Conservation (phyloP, 1,140 invertebrate species). For the Periplaneta americana region DNA sequence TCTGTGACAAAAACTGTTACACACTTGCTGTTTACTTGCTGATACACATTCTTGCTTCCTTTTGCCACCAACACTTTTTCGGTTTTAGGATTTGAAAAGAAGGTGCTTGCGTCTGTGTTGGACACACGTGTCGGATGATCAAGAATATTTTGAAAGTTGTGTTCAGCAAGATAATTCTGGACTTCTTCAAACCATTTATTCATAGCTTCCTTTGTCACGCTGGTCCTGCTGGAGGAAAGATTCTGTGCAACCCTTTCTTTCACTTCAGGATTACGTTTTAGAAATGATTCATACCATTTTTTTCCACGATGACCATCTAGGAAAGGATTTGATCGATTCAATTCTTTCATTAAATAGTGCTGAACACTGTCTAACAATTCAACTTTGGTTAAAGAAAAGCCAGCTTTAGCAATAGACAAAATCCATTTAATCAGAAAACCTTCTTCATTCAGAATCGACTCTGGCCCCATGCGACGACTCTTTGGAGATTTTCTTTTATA, state of each 20-base stretch:
- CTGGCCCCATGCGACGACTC: too few relatives aligned
- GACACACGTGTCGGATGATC: constrained; percentile 3
- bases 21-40: constrained; percentile 19
- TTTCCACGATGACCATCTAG: constrained; percentile 15
- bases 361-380: too few relatives aligned
- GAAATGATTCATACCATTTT: constrained; percentile 19
- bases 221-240: constrained; percentile 12
- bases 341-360: constrained; percentile 12
- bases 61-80: neutral
- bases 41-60: too few relatives aligned
- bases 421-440: too few relatives aligned
- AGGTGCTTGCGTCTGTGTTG: constrained; percentile 9
- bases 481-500: too few relatives aligned
- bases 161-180: too few relatives aligned
- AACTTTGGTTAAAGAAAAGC: too few relatives aligned
- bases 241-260: constrained; percentile 15
- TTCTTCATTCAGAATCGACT: too few relatives aligned
- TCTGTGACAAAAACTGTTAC: constrained; percentile 28
- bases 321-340: constrained; percentile 16
- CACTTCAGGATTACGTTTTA: too few relatives aligned
- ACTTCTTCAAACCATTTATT: too few relatives aligned
- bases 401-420: too few relatives aligned
- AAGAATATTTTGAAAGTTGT: neutral
- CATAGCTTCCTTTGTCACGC: neutral
- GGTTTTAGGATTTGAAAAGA: neutral